Evolutionary conservation across 2,113 vertebrate genomes (phyloP).

Genomic region (Chloropsis hardwickii): DNA sequence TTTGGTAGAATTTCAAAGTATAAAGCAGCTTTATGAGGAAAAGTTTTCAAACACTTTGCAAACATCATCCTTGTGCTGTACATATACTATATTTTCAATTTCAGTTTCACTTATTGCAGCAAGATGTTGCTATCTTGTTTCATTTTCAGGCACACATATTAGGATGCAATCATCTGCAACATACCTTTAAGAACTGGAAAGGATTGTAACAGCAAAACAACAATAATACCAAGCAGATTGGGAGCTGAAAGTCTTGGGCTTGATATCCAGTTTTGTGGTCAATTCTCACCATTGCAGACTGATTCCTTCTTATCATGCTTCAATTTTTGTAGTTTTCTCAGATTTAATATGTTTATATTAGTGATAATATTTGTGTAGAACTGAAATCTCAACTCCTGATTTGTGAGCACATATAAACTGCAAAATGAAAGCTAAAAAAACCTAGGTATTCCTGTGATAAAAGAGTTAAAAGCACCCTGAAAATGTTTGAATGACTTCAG

Average conservation of each 20-base stretch:
- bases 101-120: not conserved
- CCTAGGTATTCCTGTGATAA: not conserved
- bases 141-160: slow-evolving; percentile 6
- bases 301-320: not conserved
- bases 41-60: not conserved
- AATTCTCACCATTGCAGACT: not conserved
- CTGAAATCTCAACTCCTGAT: not conserved
- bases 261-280: not conserved
- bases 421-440: not conserved
- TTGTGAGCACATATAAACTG: not conserved
- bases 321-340: not conserved
- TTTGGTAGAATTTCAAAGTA: not conserved
- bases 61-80: not conserved
- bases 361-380: not conserved
- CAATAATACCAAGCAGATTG: not conserved
- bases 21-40: not conserved
- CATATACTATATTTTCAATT: not conserved
- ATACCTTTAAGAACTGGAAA: not conserved
- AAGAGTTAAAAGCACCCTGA: slow-evolving; percentile 40
- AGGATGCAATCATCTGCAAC: slow-evolving; percentile 34
- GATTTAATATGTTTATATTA: not conserved
- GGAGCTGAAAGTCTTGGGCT: not conserved
- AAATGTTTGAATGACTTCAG: not conserved
- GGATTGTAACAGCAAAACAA: not conserved
- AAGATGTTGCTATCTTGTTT: not conserved